Conservation (phyloP, 2,797 vertebrate species). For the Sebastiscus albofasciatus region DNA sequence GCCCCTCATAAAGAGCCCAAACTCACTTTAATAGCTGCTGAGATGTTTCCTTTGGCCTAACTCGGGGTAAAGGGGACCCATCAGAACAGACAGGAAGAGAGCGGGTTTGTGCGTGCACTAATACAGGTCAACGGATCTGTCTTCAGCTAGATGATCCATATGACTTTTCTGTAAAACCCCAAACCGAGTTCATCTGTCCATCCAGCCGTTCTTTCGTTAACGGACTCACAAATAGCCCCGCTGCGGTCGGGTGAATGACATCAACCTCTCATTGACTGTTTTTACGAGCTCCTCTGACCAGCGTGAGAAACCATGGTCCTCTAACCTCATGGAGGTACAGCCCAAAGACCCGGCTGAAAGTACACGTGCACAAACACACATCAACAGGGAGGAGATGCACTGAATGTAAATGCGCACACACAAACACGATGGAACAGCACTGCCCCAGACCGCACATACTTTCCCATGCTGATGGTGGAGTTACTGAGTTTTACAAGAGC, state of each 20-base stretch:
- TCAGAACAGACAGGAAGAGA: constrained; percentile 49
- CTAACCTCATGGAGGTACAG: constrained; percentile 53
- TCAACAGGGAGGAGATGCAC: background rate
- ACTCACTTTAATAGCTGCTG: constrained; percentile 74
- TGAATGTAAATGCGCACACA: constrained; percentile 9
- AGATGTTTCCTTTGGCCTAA: constrained; percentile 76
- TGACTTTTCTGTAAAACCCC: constrained; percentile 46
- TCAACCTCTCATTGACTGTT: constrained; percentile 75
- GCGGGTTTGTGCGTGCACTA: constrained; percentile 41
- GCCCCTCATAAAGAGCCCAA: constrained; percentile 74
- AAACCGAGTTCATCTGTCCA: constrained; percentile 59
- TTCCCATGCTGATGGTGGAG: constrained; percentile 67
- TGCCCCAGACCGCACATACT: constrained; percentile 66
- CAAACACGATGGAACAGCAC: constrained; percentile 8
- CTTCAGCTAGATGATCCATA: constrained; percentile 59
- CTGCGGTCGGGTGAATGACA: constrained; percentile 73
- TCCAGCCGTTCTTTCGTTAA: constrained; percentile 48
- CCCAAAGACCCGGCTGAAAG: constrained; percentile 37
- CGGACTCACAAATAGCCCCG: constrained; percentile 67
- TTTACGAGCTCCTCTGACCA: constrained; percentile 68
- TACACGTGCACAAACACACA: constrained; percentile 7
- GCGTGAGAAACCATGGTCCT: constrained; percentile 69
- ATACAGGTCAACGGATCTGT: constrained; percentile 68
- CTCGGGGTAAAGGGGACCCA: constrained; percentile 42
- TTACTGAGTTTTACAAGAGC: constrained; percentile 67